Conservation (phyloP, 2,113 vertebrate genomes). For the Gymnobelideus leadbeateri region DNA sequence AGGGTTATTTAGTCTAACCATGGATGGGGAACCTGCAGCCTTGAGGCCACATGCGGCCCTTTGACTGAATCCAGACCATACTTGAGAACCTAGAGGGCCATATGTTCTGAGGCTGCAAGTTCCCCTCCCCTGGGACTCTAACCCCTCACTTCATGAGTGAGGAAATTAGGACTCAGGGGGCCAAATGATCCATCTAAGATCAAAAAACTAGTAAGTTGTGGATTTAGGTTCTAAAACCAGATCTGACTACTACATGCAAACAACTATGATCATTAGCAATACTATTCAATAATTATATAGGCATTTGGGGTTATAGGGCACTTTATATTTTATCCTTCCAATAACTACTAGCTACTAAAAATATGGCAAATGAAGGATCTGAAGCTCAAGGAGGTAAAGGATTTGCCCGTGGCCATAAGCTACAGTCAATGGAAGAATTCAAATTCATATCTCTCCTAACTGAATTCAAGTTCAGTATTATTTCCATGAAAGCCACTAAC, state of each 20-base stretch:
- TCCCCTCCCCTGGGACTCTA: too few species aligned
- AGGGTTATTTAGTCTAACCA: not conserved
- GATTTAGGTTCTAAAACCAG: not conserved
- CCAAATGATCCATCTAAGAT: not conserved
- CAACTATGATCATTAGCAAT: not conserved
- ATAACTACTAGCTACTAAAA: not conserved
- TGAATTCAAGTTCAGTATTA: not conserved
- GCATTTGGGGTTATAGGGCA: not conserved
- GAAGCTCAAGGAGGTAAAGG: not conserved
- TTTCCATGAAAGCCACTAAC: too few species aligned
- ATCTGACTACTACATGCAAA: not conserved
- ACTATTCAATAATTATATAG: not conserved
- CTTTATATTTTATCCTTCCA: not conserved
- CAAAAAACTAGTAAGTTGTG: not conserved
- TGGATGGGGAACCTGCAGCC: too few species aligned
- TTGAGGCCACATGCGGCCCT: too few species aligned
- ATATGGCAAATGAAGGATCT: not conserved
- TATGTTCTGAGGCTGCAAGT: too few species aligned
- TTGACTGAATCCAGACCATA: too few species aligned
- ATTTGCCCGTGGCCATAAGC: not conserved
- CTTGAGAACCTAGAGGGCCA: too few species aligned
- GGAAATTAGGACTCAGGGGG: not conserved
- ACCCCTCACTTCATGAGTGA: not conserved
- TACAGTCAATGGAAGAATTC: not conserved
- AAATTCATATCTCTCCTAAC: not conserved